Percentiles rank a stretch among this genome's conserved stretches.
phyloP scores from a whole-genome alignment of 1,140 invertebrate species.

The Adelges cooleyi region DNA sequence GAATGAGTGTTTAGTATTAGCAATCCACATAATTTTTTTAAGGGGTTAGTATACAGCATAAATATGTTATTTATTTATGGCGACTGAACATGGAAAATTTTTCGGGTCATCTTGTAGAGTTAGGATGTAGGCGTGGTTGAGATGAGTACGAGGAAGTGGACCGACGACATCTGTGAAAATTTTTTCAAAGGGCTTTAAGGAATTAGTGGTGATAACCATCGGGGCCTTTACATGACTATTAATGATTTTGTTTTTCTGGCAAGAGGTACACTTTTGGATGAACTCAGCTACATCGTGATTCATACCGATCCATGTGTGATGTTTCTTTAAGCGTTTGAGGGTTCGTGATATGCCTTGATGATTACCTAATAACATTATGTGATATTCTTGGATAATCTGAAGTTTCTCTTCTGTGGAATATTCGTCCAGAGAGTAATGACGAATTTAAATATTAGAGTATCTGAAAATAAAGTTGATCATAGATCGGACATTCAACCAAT shows the following conservation, averaged over 20 bases:
- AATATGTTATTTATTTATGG: too few species aligned
- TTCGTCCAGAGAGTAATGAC: background rate
- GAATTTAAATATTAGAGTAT: background rate
- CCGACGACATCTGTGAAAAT: background rate
- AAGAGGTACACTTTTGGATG: constrained; percentile 25
- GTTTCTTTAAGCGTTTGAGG: background rate
- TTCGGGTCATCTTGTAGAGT: too few species aligned
- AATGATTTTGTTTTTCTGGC: constrained; percentile 29
- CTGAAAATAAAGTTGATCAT: background rate
- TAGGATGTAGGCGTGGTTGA: too few species aligned
- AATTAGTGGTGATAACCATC: background rate
- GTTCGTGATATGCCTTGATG: constrained; percentile 25
- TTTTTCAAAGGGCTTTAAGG: background rate
- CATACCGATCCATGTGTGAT: constrained; percentile 30
- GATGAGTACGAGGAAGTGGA: background rate
- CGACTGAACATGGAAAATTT: too few species aligned
- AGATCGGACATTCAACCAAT: too few species aligned
- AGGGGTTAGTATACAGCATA: too few species aligned
- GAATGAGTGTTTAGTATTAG: too few species aligned
- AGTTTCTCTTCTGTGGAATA: background rate
- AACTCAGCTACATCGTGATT: constrained; percentile 19
- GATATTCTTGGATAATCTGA: constrained; percentile 3
- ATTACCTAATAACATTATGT: background rate
- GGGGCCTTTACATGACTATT: constrained; percentile 11
- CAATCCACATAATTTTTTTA: too few species aligned